phyloP scores from a whole-genome alignment of 2,888 invertebrate genomes.

The Tenthredo distinguenda region DNA sequence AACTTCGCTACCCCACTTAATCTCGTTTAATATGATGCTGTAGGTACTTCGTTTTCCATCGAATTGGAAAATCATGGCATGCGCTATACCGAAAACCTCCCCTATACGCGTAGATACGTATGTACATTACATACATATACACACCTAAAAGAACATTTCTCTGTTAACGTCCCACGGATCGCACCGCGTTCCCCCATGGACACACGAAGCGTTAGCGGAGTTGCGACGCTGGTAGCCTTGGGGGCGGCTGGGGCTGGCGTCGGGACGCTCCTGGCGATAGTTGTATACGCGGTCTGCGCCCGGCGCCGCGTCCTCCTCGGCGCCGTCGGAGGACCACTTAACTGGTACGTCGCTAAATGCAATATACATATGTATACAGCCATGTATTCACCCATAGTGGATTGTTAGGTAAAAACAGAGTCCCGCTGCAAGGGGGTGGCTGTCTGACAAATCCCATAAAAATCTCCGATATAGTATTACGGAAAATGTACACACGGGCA shows the following conservation, averaged over 20 bases:
- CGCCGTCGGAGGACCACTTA: slow-evolving; percentile 67
- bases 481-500: neutral
- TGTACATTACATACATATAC: neutral
- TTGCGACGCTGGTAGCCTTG: slow-evolving; percentile 64
- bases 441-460: neutral
- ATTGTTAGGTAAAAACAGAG: neutral
- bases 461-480: neutral
- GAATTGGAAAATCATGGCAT: too few species aligned
- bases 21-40: neutral
- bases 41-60: too few species aligned
- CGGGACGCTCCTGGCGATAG: slow-evolving; percentile 71
- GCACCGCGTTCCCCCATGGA: slow-evolving; percentile 62
- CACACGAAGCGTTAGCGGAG: slow-evolving; percentile 68
- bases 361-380: slow-evolving; percentile 11
- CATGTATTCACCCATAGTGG: neutral
- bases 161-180: slow-evolving; percentile 11
- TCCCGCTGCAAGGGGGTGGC: neutral
- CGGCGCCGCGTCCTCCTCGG: slow-evolving; percentile 65
- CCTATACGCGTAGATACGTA: neutral
- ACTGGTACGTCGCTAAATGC: slow-evolving; percentile 64
- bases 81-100: too few species aligned
- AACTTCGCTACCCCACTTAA: neutral
- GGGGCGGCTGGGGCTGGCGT: slow-evolving; percentile 71
- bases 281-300: slow-evolving; percentile 71
- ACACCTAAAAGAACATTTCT: slow-evolving; percentile 4